Percentiles rank a stretch among this genome's conserved stretches.
phyloP scores from a whole-genome alignment of 2,888 invertebrate species.

The Phortica okadai region DNA sequence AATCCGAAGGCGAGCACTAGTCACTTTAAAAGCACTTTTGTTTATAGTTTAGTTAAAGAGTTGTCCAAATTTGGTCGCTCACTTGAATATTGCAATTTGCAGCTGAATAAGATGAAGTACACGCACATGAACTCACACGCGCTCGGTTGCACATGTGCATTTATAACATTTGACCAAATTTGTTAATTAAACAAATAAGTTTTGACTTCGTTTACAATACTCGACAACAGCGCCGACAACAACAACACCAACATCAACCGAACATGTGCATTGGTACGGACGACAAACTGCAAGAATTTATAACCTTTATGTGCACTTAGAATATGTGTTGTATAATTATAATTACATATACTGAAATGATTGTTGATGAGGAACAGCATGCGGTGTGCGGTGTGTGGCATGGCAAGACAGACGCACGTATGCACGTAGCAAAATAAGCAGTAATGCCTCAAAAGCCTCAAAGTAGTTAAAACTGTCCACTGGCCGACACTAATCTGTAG shows the following conservation, averaged over 20 bases:
- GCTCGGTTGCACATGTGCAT: not conserved
- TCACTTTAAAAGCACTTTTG: too few relatives aligned
- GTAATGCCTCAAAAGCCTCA: not conserved
- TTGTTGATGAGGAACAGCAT: not conserved
- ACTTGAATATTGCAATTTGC: not conserved
- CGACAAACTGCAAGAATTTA: conserved; percentile 28
- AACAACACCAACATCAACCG: not conserved
- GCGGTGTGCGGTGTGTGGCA: not conserved
- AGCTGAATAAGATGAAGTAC: not conserved
- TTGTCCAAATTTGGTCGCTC: not conserved
- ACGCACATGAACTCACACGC: not conserved
- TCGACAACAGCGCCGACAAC: not conserved
- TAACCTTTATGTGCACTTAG: conserved; percentile 5
- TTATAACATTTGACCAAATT: conserved; percentile 13
- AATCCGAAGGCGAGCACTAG: too few relatives aligned
- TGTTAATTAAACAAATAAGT: conserved; percentile 31
- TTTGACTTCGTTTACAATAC: not conserved
- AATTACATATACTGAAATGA: conserved; percentile 4
- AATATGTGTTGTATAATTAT: conserved; percentile 19
- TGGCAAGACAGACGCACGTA: not conserved
- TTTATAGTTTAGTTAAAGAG: not conserved
- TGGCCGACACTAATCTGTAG: conserved; percentile 21
- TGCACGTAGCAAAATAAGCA: not conserved
- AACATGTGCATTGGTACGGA: not conserved
- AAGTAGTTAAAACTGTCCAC: conserved; percentile 8